phyloP scores from a whole-genome alignment of 2,113 vertebrate genomes.

The Raja brachyura region DNA sequence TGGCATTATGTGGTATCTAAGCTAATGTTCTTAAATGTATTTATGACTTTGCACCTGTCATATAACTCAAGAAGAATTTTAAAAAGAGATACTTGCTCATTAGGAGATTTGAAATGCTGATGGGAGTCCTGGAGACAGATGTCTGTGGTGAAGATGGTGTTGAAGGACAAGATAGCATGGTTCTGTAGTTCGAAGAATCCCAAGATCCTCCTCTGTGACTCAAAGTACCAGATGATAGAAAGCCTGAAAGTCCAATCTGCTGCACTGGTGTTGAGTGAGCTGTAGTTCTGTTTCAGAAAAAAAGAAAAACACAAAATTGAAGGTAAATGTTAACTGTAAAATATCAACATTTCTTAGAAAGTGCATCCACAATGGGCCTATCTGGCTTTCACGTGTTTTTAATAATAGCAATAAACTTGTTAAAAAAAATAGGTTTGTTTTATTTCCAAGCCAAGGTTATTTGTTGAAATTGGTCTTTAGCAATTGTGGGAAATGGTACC shows the following conservation, averaged over 20 bases:
- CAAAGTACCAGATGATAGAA: conserved; percentile 40
- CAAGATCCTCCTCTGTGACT: conserved; percentile 34
- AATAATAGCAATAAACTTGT: neutral
- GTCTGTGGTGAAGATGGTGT: conserved; percentile 44
- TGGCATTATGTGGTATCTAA: neutral
- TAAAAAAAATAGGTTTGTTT: neutral
- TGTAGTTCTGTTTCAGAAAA: conserved; percentile 47
- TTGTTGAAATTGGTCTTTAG: neutral
- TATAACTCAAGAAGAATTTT: neutral
- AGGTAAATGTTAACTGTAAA: neutral
- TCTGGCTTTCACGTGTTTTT: neutral
- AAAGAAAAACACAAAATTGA: conserved; percentile 22
- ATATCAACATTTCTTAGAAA: neutral
- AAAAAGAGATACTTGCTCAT: conserved; percentile 47
- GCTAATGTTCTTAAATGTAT: neutral
- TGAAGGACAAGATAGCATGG: conserved; percentile 40
- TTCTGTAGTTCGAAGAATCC: conserved; percentile 41
- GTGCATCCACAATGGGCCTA: neutral
- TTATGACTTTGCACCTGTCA: neutral
- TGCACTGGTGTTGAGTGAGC: conserved; percentile 43
- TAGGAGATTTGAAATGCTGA: conserved; percentile 54
- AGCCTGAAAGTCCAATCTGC: conserved; percentile 39
- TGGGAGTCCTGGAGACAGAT: conserved; percentile 44
- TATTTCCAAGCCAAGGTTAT: too few species aligned
- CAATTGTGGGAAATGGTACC: neutral